These are phyloP conservation scores for Thamnaconus septentrionalis DNA, from an alignment of 2,113 vertebrate species.

Conservation along the genomic window DNA sequence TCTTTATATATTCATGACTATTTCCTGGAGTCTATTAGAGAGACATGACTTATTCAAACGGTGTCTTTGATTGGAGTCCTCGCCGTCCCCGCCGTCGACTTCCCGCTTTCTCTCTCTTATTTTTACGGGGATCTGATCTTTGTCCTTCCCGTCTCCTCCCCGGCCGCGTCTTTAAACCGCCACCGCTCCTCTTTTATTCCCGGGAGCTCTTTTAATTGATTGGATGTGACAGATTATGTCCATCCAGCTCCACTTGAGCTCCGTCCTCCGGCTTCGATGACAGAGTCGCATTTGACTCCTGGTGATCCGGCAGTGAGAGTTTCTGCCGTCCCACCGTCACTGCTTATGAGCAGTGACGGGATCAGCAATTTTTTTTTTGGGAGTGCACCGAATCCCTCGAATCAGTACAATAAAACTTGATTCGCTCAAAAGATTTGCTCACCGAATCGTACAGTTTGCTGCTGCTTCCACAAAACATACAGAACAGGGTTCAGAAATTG, in stretches of 20 bases:
- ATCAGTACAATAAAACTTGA: too few relatives aligned
- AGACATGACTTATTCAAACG: constrained; percentile 72
- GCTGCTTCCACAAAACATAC: too few relatives aligned
- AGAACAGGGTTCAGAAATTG: too few relatives aligned
- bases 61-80: constrained; percentile 66
- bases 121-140: constrained; percentile 21
- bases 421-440: too few relatives aligned
- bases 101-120: constrained; percentile 31
- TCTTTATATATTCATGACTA: constrained; percentile 71
- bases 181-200: constrained; percentile 18
- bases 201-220: constrained; percentile 38
- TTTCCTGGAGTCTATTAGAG: constrained; percentile 70
- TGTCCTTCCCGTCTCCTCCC: constrained; percentile 11
- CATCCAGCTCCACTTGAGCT: constrained; percentile 33
- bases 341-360: too few relatives aligned
- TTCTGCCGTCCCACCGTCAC: too few relatives aligned
- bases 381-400: too few relatives aligned
- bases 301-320: constrained; percentile 16
- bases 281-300: constrained; percentile 5
- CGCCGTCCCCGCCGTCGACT: constrained; percentile 30
- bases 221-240: constrained; percentile 56
- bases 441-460: too few relatives aligned
- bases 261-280: neutral
- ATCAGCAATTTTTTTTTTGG: too few relatives aligned
- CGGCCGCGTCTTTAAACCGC: constrained; percentile 29